phyloP scores from a whole-genome alignment of 2,888 invertebrate genomes.

The Eulithis prunata region DNA sequence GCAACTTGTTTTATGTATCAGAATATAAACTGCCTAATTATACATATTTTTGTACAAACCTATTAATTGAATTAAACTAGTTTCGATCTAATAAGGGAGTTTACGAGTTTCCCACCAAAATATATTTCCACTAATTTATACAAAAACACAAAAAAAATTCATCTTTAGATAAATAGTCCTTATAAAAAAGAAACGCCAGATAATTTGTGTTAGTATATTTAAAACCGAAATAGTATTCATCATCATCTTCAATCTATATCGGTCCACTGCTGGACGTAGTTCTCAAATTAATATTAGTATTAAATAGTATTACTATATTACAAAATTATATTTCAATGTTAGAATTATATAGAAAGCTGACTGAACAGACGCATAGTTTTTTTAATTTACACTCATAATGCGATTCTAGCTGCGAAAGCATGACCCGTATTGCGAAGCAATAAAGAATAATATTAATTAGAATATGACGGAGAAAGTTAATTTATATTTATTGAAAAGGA shows the following conservation, averaged over 20 bases:
- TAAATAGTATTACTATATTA: no score
- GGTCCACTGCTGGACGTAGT: no score
- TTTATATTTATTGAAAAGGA: constrained; percentile 23
- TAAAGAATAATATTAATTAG: constrained; percentile 23
- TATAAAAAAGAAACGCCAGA: no score
- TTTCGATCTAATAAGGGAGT: constrained; percentile 10
- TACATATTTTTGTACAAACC: constrained; percentile 22
- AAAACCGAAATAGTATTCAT: no score
- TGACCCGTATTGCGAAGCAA: constrained; percentile 7
- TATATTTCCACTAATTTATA: background rate
- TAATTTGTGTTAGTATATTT: no score
- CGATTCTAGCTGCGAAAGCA: constrained; percentile 1
- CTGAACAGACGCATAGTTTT: constrained; percentile 25
- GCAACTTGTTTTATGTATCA: constrained; percentile 23
- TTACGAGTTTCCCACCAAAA: constrained; percentile 14
- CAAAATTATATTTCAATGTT: constrained; percentile 7
- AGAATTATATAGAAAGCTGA: constrained; percentile 37
- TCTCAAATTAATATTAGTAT: no score
- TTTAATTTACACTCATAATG: constrained; percentile 18
- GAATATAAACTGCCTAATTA: constrained; percentile 36
- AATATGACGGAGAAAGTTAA: constrained; percentile 29
- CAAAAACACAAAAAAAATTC: no score
- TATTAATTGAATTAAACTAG: constrained; percentile 33
- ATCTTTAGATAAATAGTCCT: no score
- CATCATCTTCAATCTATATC: no score